phyloP scores from a whole-genome alignment of 2,113 vertebrate genomes.

The Syrrhaptes paradoxus region DNA sequence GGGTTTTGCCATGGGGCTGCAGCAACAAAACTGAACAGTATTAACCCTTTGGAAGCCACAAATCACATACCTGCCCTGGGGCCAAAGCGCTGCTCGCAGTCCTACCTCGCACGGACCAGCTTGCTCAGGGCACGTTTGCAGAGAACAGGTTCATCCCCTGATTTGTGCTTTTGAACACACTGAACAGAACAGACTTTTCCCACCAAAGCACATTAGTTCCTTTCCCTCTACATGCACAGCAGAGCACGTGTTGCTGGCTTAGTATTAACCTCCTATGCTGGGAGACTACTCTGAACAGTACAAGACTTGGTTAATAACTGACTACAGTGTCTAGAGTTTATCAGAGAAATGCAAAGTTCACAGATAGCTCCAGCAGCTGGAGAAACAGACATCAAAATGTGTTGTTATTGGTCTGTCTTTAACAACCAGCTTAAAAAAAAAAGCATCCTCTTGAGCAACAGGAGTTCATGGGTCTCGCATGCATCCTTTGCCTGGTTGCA shows the following conservation, averaged over 20 bases:
- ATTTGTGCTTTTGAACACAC: rapidly evolving
- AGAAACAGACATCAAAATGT: neutral
- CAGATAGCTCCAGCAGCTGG: neutral
- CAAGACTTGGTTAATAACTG: slow-evolving; percentile 15
- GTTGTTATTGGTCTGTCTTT: neutral
- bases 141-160: neutral
- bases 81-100: rapidly evolving
- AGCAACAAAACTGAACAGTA: rapidly evolving
- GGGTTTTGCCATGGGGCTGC: rapidly evolving
- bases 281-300: neutral
- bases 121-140: neutral
- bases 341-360: slow-evolving; percentile 42
- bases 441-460: neutral
- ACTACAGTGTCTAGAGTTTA: neutral
- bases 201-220: rapidly evolving
- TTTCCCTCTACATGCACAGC: neutral
- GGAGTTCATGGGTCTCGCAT: neutral
- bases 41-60: neutral
- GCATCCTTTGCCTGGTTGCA: neutral
- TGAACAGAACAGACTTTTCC: rapidly evolving
- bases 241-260: neutral
- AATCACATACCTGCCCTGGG: rapidly evolving
- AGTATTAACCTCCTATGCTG: neutral
- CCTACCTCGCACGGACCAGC: neutral
- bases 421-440: neutral